phyloP scores from a whole-genome alignment of 2,797 vertebrate species.

The Schizopygopsis pylzovi region DNA sequence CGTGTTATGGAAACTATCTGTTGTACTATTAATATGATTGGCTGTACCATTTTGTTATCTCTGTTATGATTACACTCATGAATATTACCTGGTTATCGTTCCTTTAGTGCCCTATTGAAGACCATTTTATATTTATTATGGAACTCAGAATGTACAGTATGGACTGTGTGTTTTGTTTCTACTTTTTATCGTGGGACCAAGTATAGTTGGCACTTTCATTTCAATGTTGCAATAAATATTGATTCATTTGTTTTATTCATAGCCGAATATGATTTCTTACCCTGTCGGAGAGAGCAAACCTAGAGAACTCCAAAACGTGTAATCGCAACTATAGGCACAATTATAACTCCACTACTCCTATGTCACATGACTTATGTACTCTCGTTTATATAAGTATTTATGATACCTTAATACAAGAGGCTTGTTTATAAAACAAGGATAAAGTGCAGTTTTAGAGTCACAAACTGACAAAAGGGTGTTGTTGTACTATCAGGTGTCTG shows the following conservation, averaged over 20 bases:
- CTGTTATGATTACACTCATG: conserved; percentile 58
- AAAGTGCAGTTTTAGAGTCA: conserved; percentile 25
- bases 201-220: conserved; percentile 78
- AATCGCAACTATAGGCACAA: conserved; percentile 59
- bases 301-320: conserved; percentile 60
- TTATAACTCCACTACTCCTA: conserved; percentile 38
- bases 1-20: conserved; percentile 50
- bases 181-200: conserved; percentile 76
- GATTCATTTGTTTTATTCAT: conserved; percentile 61
- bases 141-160: conserved; percentile 82
- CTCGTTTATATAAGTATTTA: conserved; percentile 51
- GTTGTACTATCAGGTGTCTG: conserved; percentile 24
- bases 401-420: conserved; percentile 36
- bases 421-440: conserved; percentile 47
- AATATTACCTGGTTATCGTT: conserved; percentile 53
- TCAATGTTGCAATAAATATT: conserved; percentile 73
- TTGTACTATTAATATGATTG: conserved; percentile 59
- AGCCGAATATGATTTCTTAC: conserved; percentile 59
- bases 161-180: conserved; percentile 70
- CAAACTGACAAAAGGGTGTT: conserved; percentile 10
- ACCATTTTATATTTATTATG: conserved; percentile 78
- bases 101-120: conserved; percentile 65
- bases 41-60: conserved; percentile 64
- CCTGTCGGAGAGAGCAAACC: conserved; percentile 53
- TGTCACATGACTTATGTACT: conserved; percentile 47